These are phyloP conservation scores for Acromyrmex echinatior DNA, from an alignment of 1,140 invertebrate species.

Conservation along the genomic window DNA sequence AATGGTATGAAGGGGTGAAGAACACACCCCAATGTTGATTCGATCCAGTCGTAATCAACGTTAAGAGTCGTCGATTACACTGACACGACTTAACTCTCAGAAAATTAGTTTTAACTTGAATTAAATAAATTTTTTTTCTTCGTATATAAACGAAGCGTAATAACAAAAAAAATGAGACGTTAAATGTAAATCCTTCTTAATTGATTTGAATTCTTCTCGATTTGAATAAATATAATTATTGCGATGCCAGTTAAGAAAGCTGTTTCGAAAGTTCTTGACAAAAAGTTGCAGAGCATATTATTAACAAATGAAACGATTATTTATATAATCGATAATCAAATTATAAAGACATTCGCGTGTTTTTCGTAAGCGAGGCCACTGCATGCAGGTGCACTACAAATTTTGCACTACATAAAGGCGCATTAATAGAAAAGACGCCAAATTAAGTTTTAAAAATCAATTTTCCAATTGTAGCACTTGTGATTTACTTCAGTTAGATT, in stretches of 20 bases:
- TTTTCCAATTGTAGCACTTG: too few species aligned
- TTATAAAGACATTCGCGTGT: neutral
- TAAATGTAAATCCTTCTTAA: neutral
- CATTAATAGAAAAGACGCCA: too few species aligned
- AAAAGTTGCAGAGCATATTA: neutral
- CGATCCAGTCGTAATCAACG: slow-evolving; percentile 3
- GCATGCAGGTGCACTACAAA: too few species aligned
- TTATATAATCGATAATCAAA: neutral
- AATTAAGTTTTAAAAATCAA: too few species aligned
- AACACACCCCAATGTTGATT: slow-evolving; percentile 25
- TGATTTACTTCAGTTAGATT: too few species aligned
- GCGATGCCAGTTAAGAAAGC: neutral
- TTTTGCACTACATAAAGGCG: too few species aligned
- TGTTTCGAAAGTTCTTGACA: neutral
- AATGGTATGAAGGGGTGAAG: neutral
- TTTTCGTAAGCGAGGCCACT: too few species aligned
- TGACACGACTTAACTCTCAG: neutral
- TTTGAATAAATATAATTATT: neutral
- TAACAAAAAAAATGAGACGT: neutral
- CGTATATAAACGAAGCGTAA: neutral
- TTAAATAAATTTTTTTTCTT: neutral
- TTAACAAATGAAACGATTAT: neutral
- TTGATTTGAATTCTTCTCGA: neutral
- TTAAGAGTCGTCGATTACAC: slow-evolving; percentile 4
- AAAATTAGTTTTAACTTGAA: neutral